Percentiles rank a stretch among this genome's conserved stretches.
phyloP scores from a whole-genome alignment of 2,797 vertebrate species.

The Malacoctenus gilli region DNA sequence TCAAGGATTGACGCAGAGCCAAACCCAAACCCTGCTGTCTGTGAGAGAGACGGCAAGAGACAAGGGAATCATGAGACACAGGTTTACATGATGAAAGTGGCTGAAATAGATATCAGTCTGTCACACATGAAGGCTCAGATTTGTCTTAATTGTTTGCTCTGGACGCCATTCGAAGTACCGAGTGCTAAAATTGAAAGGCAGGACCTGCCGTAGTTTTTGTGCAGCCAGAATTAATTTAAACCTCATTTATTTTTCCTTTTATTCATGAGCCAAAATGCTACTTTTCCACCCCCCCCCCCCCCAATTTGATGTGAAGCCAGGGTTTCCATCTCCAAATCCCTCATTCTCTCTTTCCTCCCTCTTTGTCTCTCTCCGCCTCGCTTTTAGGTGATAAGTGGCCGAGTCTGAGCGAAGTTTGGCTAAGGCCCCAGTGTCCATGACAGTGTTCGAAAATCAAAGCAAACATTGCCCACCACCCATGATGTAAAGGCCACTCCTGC shows the following conservation, averaged over 20 bases:
- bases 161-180: conserved; percentile 48
- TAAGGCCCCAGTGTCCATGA: not conserved
- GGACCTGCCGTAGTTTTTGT: conserved; percentile 13
- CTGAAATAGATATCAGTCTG: conserved; percentile 26
- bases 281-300: no score
- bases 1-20: conserved; percentile 54
- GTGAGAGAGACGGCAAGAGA: not conserved
- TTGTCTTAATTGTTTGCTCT: conserved; percentile 36
- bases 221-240: conserved; percentile 44
- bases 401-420: conserved; percentile 43
- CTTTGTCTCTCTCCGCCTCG: no score
- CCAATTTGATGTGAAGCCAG: conserved; percentile 14
- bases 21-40: conserved; percentile 37
- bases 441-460: no score
- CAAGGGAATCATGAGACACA: not conserved
- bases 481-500: no score
- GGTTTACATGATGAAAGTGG: conserved; percentile 30
- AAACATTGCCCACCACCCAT: no score
- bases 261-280: no score
- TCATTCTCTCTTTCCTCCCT: no score
- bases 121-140: conserved; percentile 15
- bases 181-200: conserved; percentile 31
- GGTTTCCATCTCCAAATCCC: not conserved
- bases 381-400: conserved; percentile 45
- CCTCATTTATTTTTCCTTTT: no score